Evolutionary conservation across 2,888 invertebrate species (phyloP).

Genomic region (Mamestra brassicae): DNA sequence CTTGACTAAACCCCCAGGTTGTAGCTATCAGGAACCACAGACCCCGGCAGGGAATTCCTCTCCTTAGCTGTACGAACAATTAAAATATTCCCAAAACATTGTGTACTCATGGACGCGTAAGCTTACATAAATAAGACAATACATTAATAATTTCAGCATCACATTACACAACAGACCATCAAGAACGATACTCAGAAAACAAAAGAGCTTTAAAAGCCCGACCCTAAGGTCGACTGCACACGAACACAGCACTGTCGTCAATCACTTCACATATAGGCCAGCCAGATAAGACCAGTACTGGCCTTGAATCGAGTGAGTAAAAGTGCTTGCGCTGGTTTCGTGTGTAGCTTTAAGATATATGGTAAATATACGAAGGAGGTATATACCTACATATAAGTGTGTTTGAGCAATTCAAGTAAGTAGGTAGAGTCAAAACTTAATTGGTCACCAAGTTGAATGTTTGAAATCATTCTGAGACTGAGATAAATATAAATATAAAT

Average conservation of each 20-base stretch:
- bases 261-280: slow-evolving; percentile 61
- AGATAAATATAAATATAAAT: no score
- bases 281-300: slow-evolving; percentile 52
- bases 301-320: slow-evolving; percentile 57
- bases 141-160: not conserved
- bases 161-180: slow-evolving; percentile 1
- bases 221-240: slow-evolving; percentile 49
- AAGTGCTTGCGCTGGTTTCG: slow-evolving; percentile 52
- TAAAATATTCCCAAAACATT: no score
- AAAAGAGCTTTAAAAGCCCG: slow-evolving; percentile 40
- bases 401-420: no score
- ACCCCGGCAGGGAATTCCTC: no score
- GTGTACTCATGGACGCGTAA: not conserved
- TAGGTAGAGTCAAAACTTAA: no score
- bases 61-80: no score
- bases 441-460: no score
- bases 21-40: no score
- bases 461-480: no score
- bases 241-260: slow-evolving; percentile 35
- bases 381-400: no score
- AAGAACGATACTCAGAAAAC: not conserved
- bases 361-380: not conserved
- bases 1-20: no score
- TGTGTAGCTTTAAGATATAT: slow-evolving; percentile 15
- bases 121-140: not conserved